A percentile compares a stretch with the other conserved stretches of the same genome.
Evolutionary conservation across 2,797 vertebrate genomes (phyloP).

Genomic region (Poecilia velifera): DNA sequence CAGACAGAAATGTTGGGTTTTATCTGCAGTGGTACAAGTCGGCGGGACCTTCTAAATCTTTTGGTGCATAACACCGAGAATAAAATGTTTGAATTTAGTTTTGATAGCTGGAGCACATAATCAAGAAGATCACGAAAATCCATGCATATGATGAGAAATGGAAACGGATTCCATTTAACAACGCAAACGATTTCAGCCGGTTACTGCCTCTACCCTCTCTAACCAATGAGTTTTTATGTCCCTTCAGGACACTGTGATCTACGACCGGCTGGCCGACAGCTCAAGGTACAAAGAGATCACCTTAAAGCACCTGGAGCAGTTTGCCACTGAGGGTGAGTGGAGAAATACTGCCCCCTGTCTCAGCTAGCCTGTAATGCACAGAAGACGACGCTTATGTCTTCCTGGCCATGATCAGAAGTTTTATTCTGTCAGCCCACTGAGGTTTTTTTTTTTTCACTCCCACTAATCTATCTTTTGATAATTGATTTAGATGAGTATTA

Average conservation of each 20-base stretch:
- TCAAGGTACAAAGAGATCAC: constrained; percentile 99
- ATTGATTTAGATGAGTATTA: not conserved
- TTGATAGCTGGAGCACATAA: not conserved
- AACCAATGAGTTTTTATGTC: constrained; percentile 57
- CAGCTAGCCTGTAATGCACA: not conserved
- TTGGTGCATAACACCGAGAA: not conserved
- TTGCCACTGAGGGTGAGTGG: constrained; percentile 95
- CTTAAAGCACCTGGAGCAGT: constrained; percentile 97
- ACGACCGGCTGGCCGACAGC: constrained; percentile 94
- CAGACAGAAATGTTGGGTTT: constrained; percentile 8
- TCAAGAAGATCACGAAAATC: not conserved
- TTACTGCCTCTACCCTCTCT: constrained; percentile 33
- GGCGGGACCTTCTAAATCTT: not conserved
- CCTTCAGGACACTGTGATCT: constrained; percentile 95
- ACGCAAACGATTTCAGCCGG: constrained; percentile 1
- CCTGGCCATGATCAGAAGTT: not conserved
- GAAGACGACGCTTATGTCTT: not conserved
- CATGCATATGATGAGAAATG: not conserved
- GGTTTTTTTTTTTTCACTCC: not conserved
- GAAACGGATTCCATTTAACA: not conserved
- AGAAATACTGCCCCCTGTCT: constrained; percentile 61
- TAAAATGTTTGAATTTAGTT: not conserved
- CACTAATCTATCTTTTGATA: not conserved
- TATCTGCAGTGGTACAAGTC: not conserved
- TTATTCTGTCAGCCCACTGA: not conserved